Base-by-base conservation (phyloP, 2,888 invertebrate species). In the Drosophila colorata region DNA sequence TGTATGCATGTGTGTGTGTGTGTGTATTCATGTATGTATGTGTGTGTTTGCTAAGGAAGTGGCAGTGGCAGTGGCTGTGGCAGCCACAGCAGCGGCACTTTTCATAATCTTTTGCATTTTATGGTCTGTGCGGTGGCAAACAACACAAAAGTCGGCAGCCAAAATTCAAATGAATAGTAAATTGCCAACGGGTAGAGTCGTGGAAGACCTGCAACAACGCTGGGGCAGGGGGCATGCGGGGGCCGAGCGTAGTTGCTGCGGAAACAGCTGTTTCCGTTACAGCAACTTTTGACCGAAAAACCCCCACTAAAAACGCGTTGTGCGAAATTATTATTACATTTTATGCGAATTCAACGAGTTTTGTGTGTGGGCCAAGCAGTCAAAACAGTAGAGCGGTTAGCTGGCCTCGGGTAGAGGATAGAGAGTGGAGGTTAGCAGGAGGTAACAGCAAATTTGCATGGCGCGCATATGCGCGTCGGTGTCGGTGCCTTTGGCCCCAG, bases 131-230 rank as follows among this genome's bases (percentile, higher is more conserved):
- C 68, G 59, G 67, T 74, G 68, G 79, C 74, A 79, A 77, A 53
- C 65, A 82, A 49, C 56, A 68, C 61, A 67, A 69, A 67, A 77
- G 72, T 69, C 65, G 59, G 66, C 60, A 75, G 73, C 83, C 65
- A 69, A 87, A 88, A 88, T 88, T 84, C 89, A 87, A 84, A 84
- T 84, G 83, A 84, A 84, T 84, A 75, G 74, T 87, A 87, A 80
- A 83, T 88, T 74, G 67, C 48, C 59, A 57, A n/a, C n/a, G 48
- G 49, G 11, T 47, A 9, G 28, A 25, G 33, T 2, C 41, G 14
- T 7, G 52, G 16, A 13, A 40, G 20, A 28, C 31, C 18, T 60
- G 35, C 47, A 56, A 43, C 38, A n/a, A 41, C 56, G 18, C 37
- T 9, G 8, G 46, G 14, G 1, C 16, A 8, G 7, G 2, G 35